A percentile compares a stretch with the other conserved stretches of the same genome.
These are phyloP conservation scores for Hippocampus mohnikei DNA, from an alignment of 2,113 vertebrate species.

Conservation along the genomic window DNA sequence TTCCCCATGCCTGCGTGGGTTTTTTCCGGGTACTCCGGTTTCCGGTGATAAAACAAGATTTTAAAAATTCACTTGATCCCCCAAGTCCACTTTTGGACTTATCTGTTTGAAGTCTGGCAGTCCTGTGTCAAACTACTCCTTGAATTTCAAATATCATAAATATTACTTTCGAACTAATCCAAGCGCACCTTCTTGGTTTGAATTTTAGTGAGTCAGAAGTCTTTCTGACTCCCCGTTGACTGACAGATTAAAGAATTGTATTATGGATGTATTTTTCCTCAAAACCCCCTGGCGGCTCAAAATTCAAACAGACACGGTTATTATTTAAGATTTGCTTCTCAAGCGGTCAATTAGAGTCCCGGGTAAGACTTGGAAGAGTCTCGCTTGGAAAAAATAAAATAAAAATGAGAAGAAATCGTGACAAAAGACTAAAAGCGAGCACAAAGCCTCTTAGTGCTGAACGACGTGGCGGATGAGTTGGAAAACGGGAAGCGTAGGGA, in stretches of 20 bases:
- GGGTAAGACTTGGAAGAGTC: conserved; percentile 12
- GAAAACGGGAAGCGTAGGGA: conserved; percentile 6
- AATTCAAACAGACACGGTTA: background rate
- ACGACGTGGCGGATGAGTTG: conserved; percentile 9
- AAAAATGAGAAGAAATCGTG: background rate
- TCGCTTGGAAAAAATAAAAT: conserved; percentile 13
- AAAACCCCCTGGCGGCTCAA: background rate
- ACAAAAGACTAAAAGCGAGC: conserved; percentile 16
- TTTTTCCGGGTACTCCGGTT: too few species aligned
- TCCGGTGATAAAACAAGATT: background rate
- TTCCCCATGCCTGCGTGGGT: too few species aligned
- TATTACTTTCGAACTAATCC: background rate
- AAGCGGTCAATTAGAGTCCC: background rate
- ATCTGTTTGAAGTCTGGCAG: background rate
- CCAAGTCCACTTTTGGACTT: background rate
- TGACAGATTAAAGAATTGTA: conserved; percentile 3
- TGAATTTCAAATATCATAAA: background rate
- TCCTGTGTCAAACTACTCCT: background rate
- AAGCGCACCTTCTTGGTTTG: background rate
- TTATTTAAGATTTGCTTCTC: conserved; percentile 4
- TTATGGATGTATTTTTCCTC: background rate
- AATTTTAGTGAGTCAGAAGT: background rate
- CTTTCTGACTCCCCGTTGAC: background rate
- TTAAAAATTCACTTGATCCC: background rate
- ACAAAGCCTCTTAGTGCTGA: conserved; percentile 36